Percentiles rank a stretch among this genome's conserved stretches.
These are phyloP conservation scores for Xiphydria camelus DNA, from an alignment of 2,888 invertebrate species.

Conservation along the genomic window DNA sequence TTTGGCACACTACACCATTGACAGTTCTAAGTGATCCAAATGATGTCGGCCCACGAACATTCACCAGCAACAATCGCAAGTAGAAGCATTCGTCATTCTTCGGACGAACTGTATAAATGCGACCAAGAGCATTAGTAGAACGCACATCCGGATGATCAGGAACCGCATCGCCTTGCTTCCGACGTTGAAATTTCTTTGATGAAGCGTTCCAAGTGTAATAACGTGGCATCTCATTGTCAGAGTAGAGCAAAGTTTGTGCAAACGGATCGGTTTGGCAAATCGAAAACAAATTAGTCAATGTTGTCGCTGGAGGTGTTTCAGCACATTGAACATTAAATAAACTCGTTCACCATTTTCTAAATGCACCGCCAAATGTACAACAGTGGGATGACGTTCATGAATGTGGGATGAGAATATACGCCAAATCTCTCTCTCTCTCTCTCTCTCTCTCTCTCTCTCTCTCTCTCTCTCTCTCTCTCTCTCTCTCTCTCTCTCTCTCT, in stretches of 20 bases:
- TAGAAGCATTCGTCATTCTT: slow-evolving; percentile 40
- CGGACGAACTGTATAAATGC: slow-evolving; percentile 41
- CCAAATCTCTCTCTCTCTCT: slow-evolving; percentile 35
- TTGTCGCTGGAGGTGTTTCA: slow-evolving; percentile 6
- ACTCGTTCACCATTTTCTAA: slow-evolving; percentile 28
- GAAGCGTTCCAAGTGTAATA: slow-evolving; percentile 17
- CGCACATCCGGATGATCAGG: slow-evolving; percentile 20
- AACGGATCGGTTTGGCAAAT: slow-evolving; percentile 43
- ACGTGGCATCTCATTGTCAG: slow-evolving; percentile 12
- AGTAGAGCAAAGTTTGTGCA: slow-evolving; percentile 47
- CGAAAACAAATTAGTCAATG: slow-evolving; percentile 40
- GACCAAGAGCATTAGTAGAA: slow-evolving; percentile 31
- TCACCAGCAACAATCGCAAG: slow-evolving; percentile 38
- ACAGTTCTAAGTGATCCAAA: slow-evolving; percentile 45
- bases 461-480: too few relatives aligned
- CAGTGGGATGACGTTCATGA: slow-evolving; percentile 31
- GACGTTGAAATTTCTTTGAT: slow-evolving; percentile 12
- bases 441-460: too few relatives aligned
- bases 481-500: too few relatives aligned
- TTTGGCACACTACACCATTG: slow-evolving; percentile 41
- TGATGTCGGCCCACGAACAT: slow-evolving; percentile 46
- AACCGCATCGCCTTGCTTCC: slow-evolving; percentile 31
- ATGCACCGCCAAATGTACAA: slow-evolving; percentile 30
- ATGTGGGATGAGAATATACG: slow-evolving; percentile 29
- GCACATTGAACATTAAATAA: slow-evolving; percentile 17